Conservation (phyloP, 2,888 invertebrate genomes). For the Abscondita cerata region DNA sequence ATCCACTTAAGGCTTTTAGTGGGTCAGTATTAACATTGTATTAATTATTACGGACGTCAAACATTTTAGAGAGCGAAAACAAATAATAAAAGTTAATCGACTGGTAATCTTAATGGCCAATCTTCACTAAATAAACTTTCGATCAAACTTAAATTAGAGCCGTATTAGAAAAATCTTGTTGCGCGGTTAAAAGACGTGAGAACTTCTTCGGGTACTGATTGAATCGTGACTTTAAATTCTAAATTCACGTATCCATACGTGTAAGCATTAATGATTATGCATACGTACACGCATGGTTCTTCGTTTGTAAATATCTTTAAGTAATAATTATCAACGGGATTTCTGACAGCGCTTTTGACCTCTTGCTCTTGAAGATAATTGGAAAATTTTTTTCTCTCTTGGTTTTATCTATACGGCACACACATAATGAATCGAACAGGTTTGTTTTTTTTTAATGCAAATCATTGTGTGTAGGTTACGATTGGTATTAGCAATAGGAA, state of each 20-base stretch:
- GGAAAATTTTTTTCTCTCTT: constrained; percentile 13
- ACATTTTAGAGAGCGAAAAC: too few species aligned
- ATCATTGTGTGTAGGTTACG: neutral
- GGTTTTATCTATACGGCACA: neutral
- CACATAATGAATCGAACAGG: neutral
- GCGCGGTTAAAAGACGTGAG: neutral
- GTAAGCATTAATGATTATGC: constrained; percentile 27
- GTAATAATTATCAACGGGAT: constrained; percentile 29
- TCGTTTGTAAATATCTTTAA: constrained; percentile 23
- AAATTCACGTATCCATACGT: constrained; percentile 18
- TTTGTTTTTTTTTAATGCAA: neutral
- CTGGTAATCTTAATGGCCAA: too few species aligned
- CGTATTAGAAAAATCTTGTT: too few species aligned
- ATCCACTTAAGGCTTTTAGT: too few species aligned
- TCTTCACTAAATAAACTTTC: too few species aligned
- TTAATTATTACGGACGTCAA: too few species aligned
- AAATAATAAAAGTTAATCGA: too few species aligned
- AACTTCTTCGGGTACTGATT: neutral
- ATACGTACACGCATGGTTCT: constrained; percentile 19
- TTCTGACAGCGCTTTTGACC: constrained; percentile 26
- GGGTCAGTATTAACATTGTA: too few species aligned
- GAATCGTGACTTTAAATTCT: constrained; percentile 27
- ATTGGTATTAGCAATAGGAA: neutral
- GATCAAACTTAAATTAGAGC: too few species aligned
- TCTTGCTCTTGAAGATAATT: constrained; percentile 20